Percentiles rank a stretch among this genome's conserved stretches.
Conservation (phyloP, 2,113 vertebrate genomes). For the Oreotrochilus melanogaster region DNA sequence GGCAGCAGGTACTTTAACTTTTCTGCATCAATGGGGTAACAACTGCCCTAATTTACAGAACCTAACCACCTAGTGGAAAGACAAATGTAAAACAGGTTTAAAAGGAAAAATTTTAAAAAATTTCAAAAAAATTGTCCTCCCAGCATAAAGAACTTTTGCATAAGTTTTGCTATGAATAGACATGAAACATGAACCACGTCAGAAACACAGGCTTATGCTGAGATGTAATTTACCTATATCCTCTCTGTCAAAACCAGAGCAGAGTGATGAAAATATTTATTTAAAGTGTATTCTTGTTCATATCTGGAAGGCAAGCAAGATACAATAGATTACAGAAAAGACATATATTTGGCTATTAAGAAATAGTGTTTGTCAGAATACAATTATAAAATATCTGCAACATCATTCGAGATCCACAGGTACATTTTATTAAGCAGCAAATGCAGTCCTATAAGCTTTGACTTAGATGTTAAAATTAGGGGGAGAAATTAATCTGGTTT, state of each 20-base stretch:
- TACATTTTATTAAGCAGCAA: not conserved
- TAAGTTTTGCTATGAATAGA: not conserved
- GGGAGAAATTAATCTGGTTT: not conserved
- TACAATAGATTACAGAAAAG: not conserved
- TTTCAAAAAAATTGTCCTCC: not conserved
- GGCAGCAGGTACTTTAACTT: not conserved
- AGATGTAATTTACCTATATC: not conserved
- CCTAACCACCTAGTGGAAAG: not conserved
- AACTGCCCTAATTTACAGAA: not conserved
- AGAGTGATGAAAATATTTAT: not conserved
- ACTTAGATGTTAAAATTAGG: not conserved
- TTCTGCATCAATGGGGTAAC: not conserved
- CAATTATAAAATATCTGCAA: not conserved
- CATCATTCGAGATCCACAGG: not conserved
- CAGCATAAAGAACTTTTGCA: accelerated
- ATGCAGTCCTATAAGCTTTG: not conserved
- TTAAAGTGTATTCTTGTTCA: not conserved
- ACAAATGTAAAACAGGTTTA: not conserved
- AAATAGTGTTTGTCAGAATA: not conserved
- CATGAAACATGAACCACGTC: not conserved
- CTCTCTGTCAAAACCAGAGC: not conserved
- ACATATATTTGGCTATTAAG: not conserved
- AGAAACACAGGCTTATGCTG: accelerated
- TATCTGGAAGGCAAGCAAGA: not conserved
- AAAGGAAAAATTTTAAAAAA: not conserved